Percentiles rank a stretch among this genome's conserved stretches.
Evolutionary conservation across 2,888 invertebrate genomes (phyloP).

Genomic region (Schizaphis graminum): DNA sequence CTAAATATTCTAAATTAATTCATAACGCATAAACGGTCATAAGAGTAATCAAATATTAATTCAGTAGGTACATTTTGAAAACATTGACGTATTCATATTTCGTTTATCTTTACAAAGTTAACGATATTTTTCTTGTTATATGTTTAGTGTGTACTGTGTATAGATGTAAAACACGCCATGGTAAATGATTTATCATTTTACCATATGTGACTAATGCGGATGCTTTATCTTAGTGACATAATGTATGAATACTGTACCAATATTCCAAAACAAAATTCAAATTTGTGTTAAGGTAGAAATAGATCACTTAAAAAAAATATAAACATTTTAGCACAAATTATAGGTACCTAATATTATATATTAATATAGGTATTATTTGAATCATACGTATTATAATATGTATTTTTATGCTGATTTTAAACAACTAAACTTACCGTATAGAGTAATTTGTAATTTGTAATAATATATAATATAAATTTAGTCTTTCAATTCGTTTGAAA

Average conservation of each 20-base stretch:
- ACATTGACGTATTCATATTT: slow-evolving; percentile 31
- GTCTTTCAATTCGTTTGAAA: background rate
- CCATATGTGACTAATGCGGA: slow-evolving; percentile 19
- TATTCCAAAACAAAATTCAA: slow-evolving; percentile 24
- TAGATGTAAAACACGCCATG: background rate
- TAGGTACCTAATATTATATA: background rate
- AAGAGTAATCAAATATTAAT: slow-evolving; percentile 58
- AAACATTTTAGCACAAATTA: background rate
- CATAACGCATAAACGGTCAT: slow-evolving; percentile 39
- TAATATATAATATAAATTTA: background rate
- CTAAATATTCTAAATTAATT: slow-evolving; percentile 58
- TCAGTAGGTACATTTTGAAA: slow-evolving; percentile 55
- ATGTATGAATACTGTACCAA: background rate
- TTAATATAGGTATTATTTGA: background rate
- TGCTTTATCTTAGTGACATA: slow-evolving; percentile 8
- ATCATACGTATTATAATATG: no score
- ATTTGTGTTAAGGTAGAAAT: background rate
- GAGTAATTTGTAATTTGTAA: background rate
- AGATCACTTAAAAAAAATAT: background rate
- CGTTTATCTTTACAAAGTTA: slow-evolving; percentile 44
- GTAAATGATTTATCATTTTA: slow-evolving; percentile 43
- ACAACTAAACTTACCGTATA: background rate
- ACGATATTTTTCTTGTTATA: slow-evolving; percentile 40
- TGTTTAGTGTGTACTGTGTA: background rate
- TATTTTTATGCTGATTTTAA: background rate